Evolutionary conservation across 2,113 vertebrate species (phyloP).

Genomic region (Anser brachyrhynchus): DNA sequence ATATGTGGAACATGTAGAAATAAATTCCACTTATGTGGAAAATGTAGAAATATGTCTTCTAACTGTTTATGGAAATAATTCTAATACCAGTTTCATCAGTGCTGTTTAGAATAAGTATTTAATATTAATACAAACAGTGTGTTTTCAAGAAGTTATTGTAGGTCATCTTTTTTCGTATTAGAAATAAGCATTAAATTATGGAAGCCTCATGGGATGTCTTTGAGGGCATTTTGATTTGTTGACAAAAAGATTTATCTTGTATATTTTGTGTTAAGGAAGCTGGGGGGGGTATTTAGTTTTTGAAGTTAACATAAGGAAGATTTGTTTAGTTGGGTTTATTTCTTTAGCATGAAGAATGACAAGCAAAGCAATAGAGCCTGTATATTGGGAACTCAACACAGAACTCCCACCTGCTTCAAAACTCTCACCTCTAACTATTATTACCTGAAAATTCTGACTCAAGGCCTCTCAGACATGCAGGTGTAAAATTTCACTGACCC

Average conservation of each 20-base stretch:
- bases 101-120: background rate
- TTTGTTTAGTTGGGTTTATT: background rate
- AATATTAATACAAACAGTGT: background rate
- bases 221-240: background rate
- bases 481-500: constrained; percentile 49
- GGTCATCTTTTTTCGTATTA: background rate
- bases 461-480: constrained; percentile 41
- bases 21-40: background rate
- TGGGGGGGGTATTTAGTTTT: background rate
- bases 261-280: background rate
- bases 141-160: background rate
- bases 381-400: background rate
- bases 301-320: background rate
- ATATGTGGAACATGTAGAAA: background rate
- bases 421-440: background rate
- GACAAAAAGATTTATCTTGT: background rate
- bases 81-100: background rate
- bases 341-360: background rate
- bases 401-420: constrained; percentile 12
- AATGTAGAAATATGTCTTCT: background rate
- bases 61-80: background rate
- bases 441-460: background rate
- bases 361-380: background rate
- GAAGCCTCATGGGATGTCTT: background rate
- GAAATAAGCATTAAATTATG: background rate